A percentile compares a stretch with the other conserved stretches of the same genome.
Conservation (phyloP, 2,797 vertebrate genomes). For the Chelidonichthys spinosus region DNA sequence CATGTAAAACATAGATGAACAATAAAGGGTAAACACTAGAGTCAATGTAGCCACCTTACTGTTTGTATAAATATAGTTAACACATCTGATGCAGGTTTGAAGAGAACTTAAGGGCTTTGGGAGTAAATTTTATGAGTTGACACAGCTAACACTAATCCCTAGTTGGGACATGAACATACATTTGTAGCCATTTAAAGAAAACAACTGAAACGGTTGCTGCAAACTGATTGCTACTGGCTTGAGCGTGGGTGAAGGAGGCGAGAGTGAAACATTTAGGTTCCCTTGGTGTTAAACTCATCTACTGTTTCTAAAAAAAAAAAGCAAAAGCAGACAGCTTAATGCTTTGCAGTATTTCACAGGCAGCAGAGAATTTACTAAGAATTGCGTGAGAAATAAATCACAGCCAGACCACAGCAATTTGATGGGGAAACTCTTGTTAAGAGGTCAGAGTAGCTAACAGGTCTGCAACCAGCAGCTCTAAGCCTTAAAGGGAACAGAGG, state of each 20-base stretch:
- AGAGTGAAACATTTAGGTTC: neutral
- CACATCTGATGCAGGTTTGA: constrained; percentile 10
- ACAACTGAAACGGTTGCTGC: neutral
- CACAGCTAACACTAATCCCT: constrained; percentile 19
- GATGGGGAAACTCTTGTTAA: neutral
- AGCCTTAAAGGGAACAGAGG: neutral
- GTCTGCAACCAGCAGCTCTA: neutral
- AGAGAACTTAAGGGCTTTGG: constrained; percentile 2
- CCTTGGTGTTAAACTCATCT: constrained; percentile 21
- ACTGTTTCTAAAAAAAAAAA: constrained; percentile 3
- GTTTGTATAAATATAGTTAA: constrained; percentile 6
- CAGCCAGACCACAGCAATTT: neutral
- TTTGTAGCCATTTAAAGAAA: constrained; percentile 14
- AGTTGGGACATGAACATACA: constrained; percentile 22
- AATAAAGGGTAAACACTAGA: neutral
- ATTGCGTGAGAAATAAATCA: constrained; percentile 14
- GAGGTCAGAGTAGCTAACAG: constrained; percentile 5
- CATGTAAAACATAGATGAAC: neutral
- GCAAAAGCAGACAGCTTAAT: neutral
- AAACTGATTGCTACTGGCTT: neutral
- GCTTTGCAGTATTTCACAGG: constrained; percentile 23
- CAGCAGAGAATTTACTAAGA: constrained; percentile 4
- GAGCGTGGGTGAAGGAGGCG: neutral
- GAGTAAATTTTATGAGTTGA: constrained; percentile 33
- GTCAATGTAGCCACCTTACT: neutral